Conservation (phyloP, 1,140 invertebrate species). For the Telenomus remus region DNA sequence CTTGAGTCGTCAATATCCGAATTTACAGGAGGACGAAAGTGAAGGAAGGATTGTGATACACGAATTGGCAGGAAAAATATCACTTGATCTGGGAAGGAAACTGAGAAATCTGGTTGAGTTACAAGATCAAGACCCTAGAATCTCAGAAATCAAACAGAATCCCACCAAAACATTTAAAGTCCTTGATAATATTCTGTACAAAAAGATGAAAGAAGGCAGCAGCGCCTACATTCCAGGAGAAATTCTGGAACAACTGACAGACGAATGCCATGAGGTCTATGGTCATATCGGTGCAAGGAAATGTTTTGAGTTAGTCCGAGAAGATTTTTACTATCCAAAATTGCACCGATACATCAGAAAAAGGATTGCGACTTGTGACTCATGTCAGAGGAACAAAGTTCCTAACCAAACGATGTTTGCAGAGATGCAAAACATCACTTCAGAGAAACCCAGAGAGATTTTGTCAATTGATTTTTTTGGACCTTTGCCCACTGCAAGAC, state of each 20-base stretch:
- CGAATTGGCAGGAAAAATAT: too few relatives aligned
- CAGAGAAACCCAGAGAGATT: constrained; percentile 50
- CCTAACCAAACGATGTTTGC: constrained; percentile 5
- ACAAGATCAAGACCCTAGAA: neutral
- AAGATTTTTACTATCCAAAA: constrained; percentile 52
- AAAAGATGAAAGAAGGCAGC: neutral
- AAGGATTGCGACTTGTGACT: constrained; percentile 41
- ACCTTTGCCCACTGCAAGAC: constrained; percentile 50
- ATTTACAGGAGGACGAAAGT: too few relatives aligned
- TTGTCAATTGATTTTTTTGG: constrained; percentile 63
- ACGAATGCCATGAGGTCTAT: constrained; percentile 54
- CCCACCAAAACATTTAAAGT: neutral
- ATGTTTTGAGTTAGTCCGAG: constrained; percentile 51
- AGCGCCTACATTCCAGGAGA: neutral
- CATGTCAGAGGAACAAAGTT: constrained; percentile 43
- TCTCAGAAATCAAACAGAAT: neutral
- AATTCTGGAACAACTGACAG: neutral
- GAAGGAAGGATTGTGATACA: too few relatives aligned
- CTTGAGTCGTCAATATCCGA: neutral
- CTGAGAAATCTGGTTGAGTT: too few relatives aligned
- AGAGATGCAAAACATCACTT: constrained; percentile 26
- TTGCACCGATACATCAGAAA: constrained; percentile 33
- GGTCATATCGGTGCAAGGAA: constrained; percentile 62
- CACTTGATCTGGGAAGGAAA: neutral
- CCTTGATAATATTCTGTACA: neutral